These are phyloP conservation scores for Pseudomugil gertrudae DNA, from an alignment of 2,797 vertebrate species.

Conservation along the genomic window DNA sequence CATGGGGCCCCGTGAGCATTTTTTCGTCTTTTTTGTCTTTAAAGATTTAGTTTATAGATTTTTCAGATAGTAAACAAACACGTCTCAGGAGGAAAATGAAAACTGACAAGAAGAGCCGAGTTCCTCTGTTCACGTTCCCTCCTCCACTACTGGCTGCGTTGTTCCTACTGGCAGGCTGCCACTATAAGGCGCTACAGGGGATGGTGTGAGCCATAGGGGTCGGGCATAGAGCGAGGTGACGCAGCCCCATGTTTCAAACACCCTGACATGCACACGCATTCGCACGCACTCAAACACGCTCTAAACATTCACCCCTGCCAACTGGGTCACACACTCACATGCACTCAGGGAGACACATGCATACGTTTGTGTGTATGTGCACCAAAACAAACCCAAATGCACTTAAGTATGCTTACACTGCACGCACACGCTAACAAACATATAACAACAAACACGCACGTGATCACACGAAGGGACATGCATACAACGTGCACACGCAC, in stretches of 20 bases:
- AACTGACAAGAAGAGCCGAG: conserved; percentile 92
- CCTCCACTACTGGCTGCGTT: conserved; percentile 88
- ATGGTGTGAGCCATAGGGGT: conserved; percentile 83
- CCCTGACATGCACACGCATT: conserved; percentile 72
- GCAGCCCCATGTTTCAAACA: conserved; percentile 82
- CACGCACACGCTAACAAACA: conserved; percentile 61
- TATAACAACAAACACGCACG: conserved; percentile 54
- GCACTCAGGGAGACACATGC: conserved; percentile 49
- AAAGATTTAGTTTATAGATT: conserved; percentile 87
- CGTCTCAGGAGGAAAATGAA: conserved; percentile 95
- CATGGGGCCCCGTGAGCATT: conserved; percentile 93
- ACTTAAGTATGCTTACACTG: conserved; percentile 52
- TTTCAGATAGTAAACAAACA: conserved; percentile 98
- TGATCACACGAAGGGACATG: conserved; percentile 59
- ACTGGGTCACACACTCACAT: conserved; percentile 43
- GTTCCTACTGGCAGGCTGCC: conserved; percentile 87
- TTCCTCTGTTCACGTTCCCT: conserved; percentile 95
- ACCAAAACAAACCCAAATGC: conserved; percentile 54
- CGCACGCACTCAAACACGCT: conserved; percentile 39
- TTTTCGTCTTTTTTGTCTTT: conserved; percentile 89
- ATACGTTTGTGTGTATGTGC: conserved; percentile 56
- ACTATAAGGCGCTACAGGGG: conserved; percentile 93
- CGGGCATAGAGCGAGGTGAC: conserved; percentile 79
- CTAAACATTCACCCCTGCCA: conserved; percentile 44
- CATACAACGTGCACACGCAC: conserved; percentile 5